A percentile compares a stretch with the other conserved stretches of the same genome.
phyloP scores from a whole-genome alignment of 2,888 invertebrate genomes.

The Hypsopygia costalis region DNA sequence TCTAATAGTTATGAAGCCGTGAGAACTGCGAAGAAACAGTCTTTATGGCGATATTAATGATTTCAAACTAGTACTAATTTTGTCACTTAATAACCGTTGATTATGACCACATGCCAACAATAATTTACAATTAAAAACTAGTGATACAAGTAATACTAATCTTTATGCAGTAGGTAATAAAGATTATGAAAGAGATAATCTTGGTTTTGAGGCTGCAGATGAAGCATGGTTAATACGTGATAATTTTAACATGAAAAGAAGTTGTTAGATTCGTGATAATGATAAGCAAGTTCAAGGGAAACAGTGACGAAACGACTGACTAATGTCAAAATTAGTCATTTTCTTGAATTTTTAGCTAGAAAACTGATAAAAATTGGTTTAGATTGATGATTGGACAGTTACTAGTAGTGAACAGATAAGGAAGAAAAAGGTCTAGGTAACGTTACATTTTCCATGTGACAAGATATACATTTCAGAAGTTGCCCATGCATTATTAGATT shows the following conservation, averaged over 20 bases:
- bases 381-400: too few species aligned
- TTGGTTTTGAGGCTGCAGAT: slow-evolving; percentile 8
- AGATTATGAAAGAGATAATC: not conserved
- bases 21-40: slow-evolving; percentile 5
- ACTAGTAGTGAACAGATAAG: too few species aligned
- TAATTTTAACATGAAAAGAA: slow-evolving; percentile 20
- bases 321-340: too few species aligned
- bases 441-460: too few species aligned
- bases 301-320: slow-evolving; percentile 7
- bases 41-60: slow-evolving; percentile 20
- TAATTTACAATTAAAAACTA: not conserved
- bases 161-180: slow-evolving; percentile 7
- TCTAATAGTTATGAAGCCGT: slow-evolving; percentile 3
- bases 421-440: too few species aligned
- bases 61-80: slow-evolving; percentile 21
- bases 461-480: too few species aligned
- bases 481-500: too few species aligned
- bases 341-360: too few species aligned
- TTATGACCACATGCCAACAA: slow-evolving; percentile 13
- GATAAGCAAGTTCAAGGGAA: slow-evolving; percentile 20
- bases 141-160: not conserved
- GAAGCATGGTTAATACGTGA: slow-evolving; percentile 16
- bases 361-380: too few species aligned
- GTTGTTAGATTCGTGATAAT: slow-evolving; percentile 14
- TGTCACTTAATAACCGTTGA: slow-evolving; percentile 22